Percentiles rank a stretch among this genome's conserved stretches.
Evolutionary conservation across 2,888 invertebrate genomes (phyloP).

Genomic region (Sylvicola cinctus): DNA sequence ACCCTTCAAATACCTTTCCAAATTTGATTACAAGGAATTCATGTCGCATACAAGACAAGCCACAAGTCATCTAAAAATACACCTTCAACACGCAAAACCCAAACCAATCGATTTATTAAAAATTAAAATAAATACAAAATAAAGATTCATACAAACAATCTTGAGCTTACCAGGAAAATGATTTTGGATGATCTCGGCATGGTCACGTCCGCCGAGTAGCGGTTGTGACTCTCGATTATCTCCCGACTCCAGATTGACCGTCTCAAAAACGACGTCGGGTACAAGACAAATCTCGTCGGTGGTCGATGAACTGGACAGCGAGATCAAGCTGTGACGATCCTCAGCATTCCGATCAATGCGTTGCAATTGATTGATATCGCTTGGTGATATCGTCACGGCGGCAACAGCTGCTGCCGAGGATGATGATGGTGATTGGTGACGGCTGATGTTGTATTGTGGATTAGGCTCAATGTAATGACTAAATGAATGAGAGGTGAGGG

Average conservation of each 20-base stretch:
- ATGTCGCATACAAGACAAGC: too few relatives aligned
- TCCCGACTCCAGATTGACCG: conserved; percentile 59
- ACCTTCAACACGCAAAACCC: neutral
- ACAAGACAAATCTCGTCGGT: conserved; percentile 53
- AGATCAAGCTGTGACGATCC: conserved; percentile 37
- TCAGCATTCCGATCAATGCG: conserved; percentile 9
- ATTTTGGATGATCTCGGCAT: conserved; percentile 54
- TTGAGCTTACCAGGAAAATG: conserved; percentile 56
- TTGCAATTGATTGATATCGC: conserved; percentile 10
- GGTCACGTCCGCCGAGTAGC: conserved; percentile 63
- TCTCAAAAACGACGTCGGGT: conserved; percentile 66
- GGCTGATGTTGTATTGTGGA: neutral
- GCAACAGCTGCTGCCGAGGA: neutral
- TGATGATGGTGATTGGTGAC: conserved; percentile 11
- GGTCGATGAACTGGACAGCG: conserved; percentile 29
- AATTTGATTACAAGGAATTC: too few relatives aligned
- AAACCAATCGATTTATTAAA: neutral
- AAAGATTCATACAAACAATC: too few relatives aligned
- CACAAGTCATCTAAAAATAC: too few relatives aligned
- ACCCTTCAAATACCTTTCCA: too few relatives aligned
- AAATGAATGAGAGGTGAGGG: too few relatives aligned
- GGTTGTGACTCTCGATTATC: conserved; percentile 86
- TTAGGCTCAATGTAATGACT: too few relatives aligned
- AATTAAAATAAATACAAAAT: neutral
- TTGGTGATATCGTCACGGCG: neutral